Evolutionary conservation across 2,888 invertebrate species (phyloP).

Genomic region (Timema cristinae): DNA sequence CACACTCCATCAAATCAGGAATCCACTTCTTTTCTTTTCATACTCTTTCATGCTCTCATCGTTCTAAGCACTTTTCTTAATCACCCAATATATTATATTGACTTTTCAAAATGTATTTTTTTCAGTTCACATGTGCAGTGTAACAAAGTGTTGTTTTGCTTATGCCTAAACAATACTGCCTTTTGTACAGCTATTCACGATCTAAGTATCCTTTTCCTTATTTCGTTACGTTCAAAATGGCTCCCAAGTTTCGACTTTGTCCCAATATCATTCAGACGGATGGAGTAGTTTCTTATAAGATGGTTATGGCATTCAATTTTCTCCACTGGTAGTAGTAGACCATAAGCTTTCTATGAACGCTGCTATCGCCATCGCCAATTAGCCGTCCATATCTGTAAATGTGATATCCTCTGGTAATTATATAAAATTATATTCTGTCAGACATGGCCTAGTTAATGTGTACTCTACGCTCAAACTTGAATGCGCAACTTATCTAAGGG

Average conservation of each 20-base stretch:
- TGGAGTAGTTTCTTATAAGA: slow-evolving; percentile 18
- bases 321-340: slow-evolving; percentile 7
- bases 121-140: too few relatives aligned
- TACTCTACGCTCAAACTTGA: too few relatives aligned
- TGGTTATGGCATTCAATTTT: slow-evolving; percentile 24
- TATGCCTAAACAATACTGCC: background rate
- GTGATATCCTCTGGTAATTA: too few relatives aligned
- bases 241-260: background rate
- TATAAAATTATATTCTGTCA: too few relatives aligned
- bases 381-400: too few relatives aligned
- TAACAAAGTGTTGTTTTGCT: too few relatives aligned
- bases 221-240: background rate
- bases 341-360: too few relatives aligned
- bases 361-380: too few relatives aligned
- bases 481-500: too few relatives aligned
- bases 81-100: background rate
- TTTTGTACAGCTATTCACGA: background rate
- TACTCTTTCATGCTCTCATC: background rate
- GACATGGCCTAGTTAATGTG: too few relatives aligned
- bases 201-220: background rate
- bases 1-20: background rate
- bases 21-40: background rate
- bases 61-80: background rate
- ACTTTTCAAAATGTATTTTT: background rate
- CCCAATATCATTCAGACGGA: background rate